Conservation (phyloP, 2,797 vertebrate genomes). For the Peromyscus melanophrys region DNA sequence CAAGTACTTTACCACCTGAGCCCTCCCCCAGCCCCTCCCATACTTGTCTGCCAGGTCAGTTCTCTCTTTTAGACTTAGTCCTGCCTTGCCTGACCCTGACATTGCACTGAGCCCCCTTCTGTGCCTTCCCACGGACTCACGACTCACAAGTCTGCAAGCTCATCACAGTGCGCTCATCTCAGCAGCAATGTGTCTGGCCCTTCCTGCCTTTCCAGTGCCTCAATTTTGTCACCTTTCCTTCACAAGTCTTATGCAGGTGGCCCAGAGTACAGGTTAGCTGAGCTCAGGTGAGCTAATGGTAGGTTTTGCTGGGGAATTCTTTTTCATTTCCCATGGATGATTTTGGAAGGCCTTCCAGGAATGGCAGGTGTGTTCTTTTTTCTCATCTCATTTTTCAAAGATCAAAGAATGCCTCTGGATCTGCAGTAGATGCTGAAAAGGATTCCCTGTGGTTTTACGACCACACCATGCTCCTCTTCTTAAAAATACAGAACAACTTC, state of each 20-base stretch:
- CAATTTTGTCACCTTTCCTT: neutral
- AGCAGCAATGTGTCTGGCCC: neutral
- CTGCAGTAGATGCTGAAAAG: neutral
- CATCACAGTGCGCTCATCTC: neutral
- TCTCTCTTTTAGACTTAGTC: neutral
- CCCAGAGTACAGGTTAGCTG: neutral
- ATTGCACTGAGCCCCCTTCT: neutral
- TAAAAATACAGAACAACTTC: neutral
- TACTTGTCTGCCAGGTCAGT: neutral
- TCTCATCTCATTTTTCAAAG: neutral
- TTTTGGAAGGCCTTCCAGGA: neutral
- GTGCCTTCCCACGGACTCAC: neutral
- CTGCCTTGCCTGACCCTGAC: neutral
- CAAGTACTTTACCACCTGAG: neutral
- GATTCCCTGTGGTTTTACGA: slow-evolving; percentile 7
- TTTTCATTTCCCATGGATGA: neutral
- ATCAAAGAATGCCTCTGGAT: neutral
- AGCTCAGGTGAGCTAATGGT: neutral
- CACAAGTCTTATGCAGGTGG: neutral
- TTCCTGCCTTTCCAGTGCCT: neutral
- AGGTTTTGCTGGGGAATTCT: neutral
- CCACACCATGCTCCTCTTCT: neutral
- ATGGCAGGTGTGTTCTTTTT: neutral
- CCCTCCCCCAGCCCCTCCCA: neutral
- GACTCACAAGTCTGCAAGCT: neutral